Percentiles rank a stretch among this genome's conserved stretches.
Evolutionary conservation across 2,113 vertebrate species (phyloP).

Genomic region (Enhydra lutris): DNA sequence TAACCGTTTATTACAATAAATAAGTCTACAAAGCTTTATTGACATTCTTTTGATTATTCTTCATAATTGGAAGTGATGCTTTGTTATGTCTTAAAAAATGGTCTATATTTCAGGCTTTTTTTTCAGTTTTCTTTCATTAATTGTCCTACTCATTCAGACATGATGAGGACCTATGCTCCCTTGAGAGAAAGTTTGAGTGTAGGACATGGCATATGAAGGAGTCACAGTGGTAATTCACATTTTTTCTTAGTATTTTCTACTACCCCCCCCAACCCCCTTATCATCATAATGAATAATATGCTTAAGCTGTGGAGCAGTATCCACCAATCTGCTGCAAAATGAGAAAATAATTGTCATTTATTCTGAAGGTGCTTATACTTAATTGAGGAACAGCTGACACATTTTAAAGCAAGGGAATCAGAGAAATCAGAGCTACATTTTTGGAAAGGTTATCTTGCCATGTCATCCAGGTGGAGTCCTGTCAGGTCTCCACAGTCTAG

Average conservation of each 20-base stretch:
- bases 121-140: neutral
- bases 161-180: neutral
- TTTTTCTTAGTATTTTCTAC: neutral
- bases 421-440: neutral
- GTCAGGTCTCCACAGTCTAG: neutral
- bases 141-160: neutral
- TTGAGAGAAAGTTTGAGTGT: neutral
- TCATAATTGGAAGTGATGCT: neutral
- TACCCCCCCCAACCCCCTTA: neutral
- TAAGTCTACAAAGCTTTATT: neutral
- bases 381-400: neutral
- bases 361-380: neutral
- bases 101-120: neutral
- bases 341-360: neutral
- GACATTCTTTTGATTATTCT: neutral
- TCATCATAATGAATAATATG: neutral
- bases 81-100: neutral
- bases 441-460: neutral
- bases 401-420: neutral
- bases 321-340: neutral
- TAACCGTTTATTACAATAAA: neutral
- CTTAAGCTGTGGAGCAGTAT: neutral
- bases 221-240: neutral
- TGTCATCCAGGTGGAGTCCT: neutral
- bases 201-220: neutral